Evolutionary conservation across 2,888 invertebrate genomes (phyloP), one percentile per base, ranked within the genome.

Genomic region (Heliconius ethilla): DNA sequence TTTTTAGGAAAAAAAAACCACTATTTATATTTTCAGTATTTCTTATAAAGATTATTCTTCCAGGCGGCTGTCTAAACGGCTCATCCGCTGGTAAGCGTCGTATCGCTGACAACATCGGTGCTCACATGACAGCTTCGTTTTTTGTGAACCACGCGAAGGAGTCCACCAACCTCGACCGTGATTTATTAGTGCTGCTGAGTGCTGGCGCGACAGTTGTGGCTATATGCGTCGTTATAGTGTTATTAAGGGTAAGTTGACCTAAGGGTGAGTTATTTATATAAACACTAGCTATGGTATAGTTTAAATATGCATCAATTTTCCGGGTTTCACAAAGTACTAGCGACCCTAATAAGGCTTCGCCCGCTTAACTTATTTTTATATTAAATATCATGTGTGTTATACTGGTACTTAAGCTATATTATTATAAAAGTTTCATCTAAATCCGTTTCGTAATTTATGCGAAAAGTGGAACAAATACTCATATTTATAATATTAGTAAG

Each of bases 81-180:
- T 96, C 97, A 29, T 96, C 96, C 62, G 96, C 96, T 59, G 97
- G 97, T 11, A 97, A 97, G 86, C 94, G 97, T 67, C 95, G 97
- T 81, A 97, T 96, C 81, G 95, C 96, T 27, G 95, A 95, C 75
- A 93, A 91, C 82, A 87, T 92, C 74, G 86, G 91, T 22, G 86
- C 91, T 9, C 91, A 88, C 75, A 87, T 93, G 78, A 90, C 92
- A 0, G 89, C 91, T 1, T 90, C 94, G 6, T 91, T 88, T 85
- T 90, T 89, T 83, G 89, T 93, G 67, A 90, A 91, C 78, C 89
- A 90, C 33, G 83, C 89, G 2, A 89, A 88, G 25, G 88, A 88
- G 62, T 83, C 87, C 4, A 82, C 86, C n/a, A 87, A 84, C 78
- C 83, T 91, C 73, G 90, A 92, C 82, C 87, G 88, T 65, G 89